Evolutionary conservation across 23 tunicate species (phyloP).

Genomic region (Halocynthia roretzi): DNA sequence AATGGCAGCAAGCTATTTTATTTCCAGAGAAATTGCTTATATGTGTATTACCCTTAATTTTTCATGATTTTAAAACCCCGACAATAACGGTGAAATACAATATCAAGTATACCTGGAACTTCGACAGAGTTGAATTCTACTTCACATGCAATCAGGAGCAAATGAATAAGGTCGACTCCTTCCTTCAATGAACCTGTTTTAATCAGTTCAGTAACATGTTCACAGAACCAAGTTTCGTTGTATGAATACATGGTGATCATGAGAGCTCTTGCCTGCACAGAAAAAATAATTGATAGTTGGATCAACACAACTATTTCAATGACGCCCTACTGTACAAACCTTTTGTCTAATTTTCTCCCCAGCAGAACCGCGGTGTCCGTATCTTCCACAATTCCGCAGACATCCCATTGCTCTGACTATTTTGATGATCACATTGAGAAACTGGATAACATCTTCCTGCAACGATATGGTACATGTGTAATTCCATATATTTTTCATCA

Average conservation of each 20-base stretch:
- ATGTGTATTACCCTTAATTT: not conserved
- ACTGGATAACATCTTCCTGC: conserved; percentile 15
- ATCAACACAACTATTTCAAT: not conserved
- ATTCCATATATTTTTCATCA: not conserved
- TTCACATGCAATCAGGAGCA: conserved; percentile 39
- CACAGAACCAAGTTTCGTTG: conserved; percentile 13
- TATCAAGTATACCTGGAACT: conserved; percentile 31
- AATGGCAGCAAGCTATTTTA: not conserved
- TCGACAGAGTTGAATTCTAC: conserved; percentile 39
- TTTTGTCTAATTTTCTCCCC: conserved; percentile 39
- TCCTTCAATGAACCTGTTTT: conserved; percentile 18
- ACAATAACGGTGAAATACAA: no score
- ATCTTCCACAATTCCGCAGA: conserved; percentile 29
- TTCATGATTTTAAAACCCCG: no score
- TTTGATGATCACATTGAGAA: conserved; percentile 13
- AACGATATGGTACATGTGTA: not conserved
- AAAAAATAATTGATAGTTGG: not conserved
- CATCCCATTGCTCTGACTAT: conserved; percentile 41
- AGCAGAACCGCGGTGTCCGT: conserved; percentile 33
- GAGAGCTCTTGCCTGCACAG: conserved; percentile 39
- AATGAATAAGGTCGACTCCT: conserved; percentile 45
- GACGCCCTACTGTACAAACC: conserved; percentile 15
- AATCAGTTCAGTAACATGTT: conserved; percentile 25
- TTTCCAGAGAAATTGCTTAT: not conserved
- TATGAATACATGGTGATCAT: conserved; percentile 15